Percentiles rank a stretch among this genome's conserved stretches.
Conservation (phyloP, 1,140 invertebrate genomes). For the Adoxophyes honmai region DNA sequence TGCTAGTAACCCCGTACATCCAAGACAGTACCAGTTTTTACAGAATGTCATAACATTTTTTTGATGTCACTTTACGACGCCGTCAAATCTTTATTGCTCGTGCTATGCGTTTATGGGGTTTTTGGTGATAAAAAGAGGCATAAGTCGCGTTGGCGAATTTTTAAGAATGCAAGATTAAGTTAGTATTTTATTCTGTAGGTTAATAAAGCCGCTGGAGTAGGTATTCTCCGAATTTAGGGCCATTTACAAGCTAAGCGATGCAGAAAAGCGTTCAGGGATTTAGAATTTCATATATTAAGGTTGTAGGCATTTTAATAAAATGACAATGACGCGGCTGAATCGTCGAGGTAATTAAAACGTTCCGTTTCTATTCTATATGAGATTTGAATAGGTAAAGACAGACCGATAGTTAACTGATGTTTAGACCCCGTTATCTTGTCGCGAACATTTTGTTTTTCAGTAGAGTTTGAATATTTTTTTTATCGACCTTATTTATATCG, state of each 20-base stretch:
- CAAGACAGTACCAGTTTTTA: not conserved
- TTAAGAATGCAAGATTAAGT: conserved; percentile 11
- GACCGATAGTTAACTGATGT: too few species aligned
- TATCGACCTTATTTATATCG: too few species aligned
- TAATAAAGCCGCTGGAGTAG: not conserved
- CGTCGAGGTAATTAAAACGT: too few species aligned
- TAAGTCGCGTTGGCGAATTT: conserved; percentile 5
- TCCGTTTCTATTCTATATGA: too few species aligned
- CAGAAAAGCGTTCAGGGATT: not conserved
- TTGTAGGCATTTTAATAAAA: too few species aligned
- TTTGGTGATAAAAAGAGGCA: not conserved
- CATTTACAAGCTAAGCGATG: not conserved
- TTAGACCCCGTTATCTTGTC: too few species aligned
- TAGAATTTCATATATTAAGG: not conserved
- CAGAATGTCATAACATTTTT: conserved; percentile 7
- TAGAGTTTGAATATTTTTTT: too few species aligned
- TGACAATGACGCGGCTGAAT: too few species aligned
- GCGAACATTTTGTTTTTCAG: too few species aligned
- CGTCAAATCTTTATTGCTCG: conserved; percentile 9
- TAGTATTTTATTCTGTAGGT: not conserved
- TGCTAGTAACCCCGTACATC: not conserved
- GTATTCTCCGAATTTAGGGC: not conserved
- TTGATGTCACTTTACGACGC: conserved; percentile 3
- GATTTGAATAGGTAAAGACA: too few species aligned
- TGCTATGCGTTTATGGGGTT: conserved; percentile 2